Evolutionary conservation across 2,888 invertebrate genomes (phyloP), one percentile per base, ranked within the genome.

Genomic region (Gandaritis pyraliata): DNA sequence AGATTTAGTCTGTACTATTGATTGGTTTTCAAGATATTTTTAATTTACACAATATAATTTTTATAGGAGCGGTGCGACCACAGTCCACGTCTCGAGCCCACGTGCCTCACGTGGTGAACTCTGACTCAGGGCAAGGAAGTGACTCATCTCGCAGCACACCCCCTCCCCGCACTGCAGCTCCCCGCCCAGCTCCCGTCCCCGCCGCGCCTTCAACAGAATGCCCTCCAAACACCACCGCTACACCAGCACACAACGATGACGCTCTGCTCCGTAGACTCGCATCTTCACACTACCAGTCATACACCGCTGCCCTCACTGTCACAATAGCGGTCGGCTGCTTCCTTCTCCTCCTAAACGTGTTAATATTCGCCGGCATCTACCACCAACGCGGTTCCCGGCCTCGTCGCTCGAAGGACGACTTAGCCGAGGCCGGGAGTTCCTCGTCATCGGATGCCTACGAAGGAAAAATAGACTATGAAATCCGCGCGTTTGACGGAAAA

Each of bases 301-400:
- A 97, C 83, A 97, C 97, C 6, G 97, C 97, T 0, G 97, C 97
- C 0, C 90, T 98, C 15, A 96, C 97, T 7, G 96, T 97, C 30
- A 97, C 97, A 0, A 96, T 97, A 66, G 96, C 96, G 0, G 96
- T 97, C 8, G 97, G 97, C 0, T 96, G 97, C 75, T 96, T 97
- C 71, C 93, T 97, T 7, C 90, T 97, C 8, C 91, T 97, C 30
- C 92, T 97, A 29, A 97, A 97, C 78, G 95, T 97, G 11, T 93
- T 97, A 23, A 97, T 98, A 72, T 97, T 97, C 76, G 97, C 97
- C 47, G 97, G 97, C 1, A 97, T 97, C 65, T 97, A 97, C 78
- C 96, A 97, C 76, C 97, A 97, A 82, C 93, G 97, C 0, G 97
- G 96, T 72, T 93, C 94, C 68, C 93, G 93, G 51, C 94, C 95